These are phyloP conservation scores for Hirtodrosophila cameraria DNA, from an alignment of 2,888 invertebrate species.

Conservation along the genomic window DNA sequence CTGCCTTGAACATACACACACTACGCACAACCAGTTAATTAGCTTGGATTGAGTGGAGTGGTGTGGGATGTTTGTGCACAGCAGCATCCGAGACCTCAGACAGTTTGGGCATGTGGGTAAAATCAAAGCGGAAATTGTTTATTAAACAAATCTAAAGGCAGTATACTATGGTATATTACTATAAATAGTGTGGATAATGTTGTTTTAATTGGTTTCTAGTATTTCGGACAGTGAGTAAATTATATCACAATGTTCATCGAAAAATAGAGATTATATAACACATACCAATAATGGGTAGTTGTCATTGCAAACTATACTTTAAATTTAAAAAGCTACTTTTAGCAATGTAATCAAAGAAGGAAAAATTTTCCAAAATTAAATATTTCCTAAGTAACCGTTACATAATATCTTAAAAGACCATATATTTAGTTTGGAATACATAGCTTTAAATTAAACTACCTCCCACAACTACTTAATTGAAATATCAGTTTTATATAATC, in stretches of 20 bases:
- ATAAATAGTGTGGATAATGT: conserved; percentile 55
- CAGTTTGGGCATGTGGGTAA: conserved; percentile 30
- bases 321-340: conserved; percentile 5
- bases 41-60: conserved; percentile 7
- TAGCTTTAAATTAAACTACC: too few relatives aligned
- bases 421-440: too few relatives aligned
- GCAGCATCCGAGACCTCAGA: conserved; percentile 42
- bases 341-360: not conserved
- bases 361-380: too few relatives aligned
- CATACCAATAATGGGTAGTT: too few relatives aligned
- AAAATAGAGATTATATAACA: conserved; percentile 38
- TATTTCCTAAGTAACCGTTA: too few relatives aligned
- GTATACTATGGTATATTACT: conserved; percentile 6
- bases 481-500: too few relatives aligned
- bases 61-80: too few relatives aligned
- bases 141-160: conserved; percentile 68
- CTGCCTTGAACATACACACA: not conserved
- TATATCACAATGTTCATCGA: conserved; percentile 26
- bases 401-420: too few relatives aligned
- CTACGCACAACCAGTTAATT: conserved; percentile 48
- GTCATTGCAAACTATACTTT: not conserved
- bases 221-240: conserved; percentile 37
- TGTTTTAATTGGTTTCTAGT: conserved; percentile 65
- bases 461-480: too few relatives aligned
- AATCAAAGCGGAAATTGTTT: conserved; percentile 77